Evolutionary conservation across 2,113 vertebrate genomes (phyloP).

Genomic region (Marcusenius ussheri): DNA sequence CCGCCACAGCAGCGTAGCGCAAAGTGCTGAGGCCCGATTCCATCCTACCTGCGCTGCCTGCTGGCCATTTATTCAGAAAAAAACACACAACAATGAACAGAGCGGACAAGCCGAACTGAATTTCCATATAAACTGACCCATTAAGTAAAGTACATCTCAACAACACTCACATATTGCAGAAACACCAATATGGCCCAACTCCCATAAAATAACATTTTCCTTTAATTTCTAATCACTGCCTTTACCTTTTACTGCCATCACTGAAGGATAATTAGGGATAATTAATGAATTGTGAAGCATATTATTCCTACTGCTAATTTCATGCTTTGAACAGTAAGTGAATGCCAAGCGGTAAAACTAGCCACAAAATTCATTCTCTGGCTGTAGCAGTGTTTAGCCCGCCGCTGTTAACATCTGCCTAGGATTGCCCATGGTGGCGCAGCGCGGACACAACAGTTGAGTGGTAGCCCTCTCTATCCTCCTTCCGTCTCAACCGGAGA

Average conservation of each 20-base stretch:
- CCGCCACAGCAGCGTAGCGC: not conserved
- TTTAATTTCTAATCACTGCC: not conserved
- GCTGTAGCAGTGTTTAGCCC: not conserved
- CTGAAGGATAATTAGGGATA: not conserved
- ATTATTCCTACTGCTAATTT: not conserved
- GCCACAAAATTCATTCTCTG: not conserved
- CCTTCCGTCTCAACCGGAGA: slow-evolving; percentile 43
- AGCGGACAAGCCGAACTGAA: not conserved
- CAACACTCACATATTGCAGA: not conserved
- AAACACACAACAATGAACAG: not conserved
- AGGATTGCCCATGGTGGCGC: not conserved
- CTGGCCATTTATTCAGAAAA: not conserved
- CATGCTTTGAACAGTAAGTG: not conserved
- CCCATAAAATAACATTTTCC: not conserved
- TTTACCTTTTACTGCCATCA: not conserved
- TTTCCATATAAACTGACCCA: not conserved
- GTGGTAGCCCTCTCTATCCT: slow-evolving; percentile 48
- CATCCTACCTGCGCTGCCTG: not conserved
- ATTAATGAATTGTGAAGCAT: not conserved
- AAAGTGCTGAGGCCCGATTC: not conserved
- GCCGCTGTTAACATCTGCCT: not conserved
- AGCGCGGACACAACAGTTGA: slow-evolving; percentile 30
- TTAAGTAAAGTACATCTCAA: not conserved
- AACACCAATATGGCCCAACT: not conserved
- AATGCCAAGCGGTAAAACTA: not conserved